Evolutionary conservation across 2,888 invertebrate species (phyloP).

Genomic region (Drosophila mettleri): DNA sequence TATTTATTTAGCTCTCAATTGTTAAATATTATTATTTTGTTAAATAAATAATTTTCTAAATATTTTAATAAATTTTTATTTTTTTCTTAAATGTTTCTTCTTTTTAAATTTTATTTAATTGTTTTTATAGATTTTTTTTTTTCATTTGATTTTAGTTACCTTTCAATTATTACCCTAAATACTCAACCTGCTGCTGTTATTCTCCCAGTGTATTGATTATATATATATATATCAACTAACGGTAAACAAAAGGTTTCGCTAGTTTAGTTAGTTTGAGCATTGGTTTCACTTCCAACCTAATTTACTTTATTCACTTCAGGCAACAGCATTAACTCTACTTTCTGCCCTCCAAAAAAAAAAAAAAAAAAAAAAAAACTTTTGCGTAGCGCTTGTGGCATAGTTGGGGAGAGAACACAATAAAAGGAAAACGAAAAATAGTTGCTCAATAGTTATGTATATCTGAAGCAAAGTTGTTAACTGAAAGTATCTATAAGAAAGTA

Average conservation of each 20-base stretch:
- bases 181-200: background rate
- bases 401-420: background rate
- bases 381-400: slow-evolving; percentile 35
- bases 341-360: background rate
- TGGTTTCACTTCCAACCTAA: slow-evolving; percentile 46
- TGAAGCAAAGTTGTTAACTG: slow-evolving; percentile 74
- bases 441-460: slow-evolving; percentile 60
- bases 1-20: too few species aligned
- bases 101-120: too few species aligned
- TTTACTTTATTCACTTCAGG: slow-evolving; percentile 18
- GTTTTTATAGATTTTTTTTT: background rate
- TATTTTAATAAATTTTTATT: background rate
- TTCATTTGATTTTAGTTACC: background rate
- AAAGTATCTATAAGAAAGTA: slow-evolving; percentile 66
- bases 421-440: slow-evolving; percentile 33
- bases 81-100: background rate
- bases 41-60: too few species aligned
- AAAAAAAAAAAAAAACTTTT: background rate
- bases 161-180: too few species aligned
- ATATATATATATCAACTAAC: background rate
- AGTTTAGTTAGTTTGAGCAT: slow-evolving; percentile 35
- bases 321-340: slow-evolving; percentile 9
- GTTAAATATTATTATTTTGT: too few species aligned
- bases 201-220: background rate
- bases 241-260: slow-evolving; percentile 49